Conservation (phyloP, 2,797 vertebrate genomes). For the Nasua narica region DNA sequence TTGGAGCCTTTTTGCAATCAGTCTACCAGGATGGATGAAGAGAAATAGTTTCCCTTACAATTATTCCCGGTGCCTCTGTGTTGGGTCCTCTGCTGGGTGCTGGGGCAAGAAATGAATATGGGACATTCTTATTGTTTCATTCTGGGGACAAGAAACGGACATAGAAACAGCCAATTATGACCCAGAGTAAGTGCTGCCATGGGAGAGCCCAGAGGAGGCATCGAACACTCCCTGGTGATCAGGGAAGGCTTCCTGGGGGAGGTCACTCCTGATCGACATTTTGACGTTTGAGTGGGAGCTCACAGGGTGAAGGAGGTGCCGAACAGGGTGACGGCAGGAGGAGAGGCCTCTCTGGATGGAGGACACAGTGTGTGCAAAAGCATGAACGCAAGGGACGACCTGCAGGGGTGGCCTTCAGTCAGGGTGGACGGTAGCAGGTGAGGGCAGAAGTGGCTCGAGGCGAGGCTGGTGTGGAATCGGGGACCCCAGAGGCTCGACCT, state of each 20-base stretch:
- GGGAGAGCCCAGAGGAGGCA: neutral
- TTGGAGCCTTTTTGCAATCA: neutral
- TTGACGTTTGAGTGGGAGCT: neutral
- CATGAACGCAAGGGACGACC: fast-evolving
- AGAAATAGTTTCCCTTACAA: neutral
- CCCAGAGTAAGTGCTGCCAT: too few relatives aligned
- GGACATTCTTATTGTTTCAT: neutral
- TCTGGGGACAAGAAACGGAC: neutral
- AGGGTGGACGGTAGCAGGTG: neutral
- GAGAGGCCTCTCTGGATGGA: neutral
- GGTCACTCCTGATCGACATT: neutral
- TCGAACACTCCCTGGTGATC: neutral
- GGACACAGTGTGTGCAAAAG: neutral
- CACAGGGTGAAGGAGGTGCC: neutral
- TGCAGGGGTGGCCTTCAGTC: neutral
- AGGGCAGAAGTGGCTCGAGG: neutral
- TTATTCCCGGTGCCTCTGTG: neutral
- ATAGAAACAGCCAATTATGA: neutral
- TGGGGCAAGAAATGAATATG: neutral
- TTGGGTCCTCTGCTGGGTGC: neutral
- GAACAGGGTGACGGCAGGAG: neutral
- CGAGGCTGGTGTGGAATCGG: fast-evolving
- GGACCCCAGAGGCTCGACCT: too few relatives aligned
- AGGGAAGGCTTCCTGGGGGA: constrained; percentile 7
- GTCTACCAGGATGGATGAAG: neutral